These are phyloP conservation scores for Sebastes wilsoni DNA, from an alignment of 2,797 vertebrate species.

Conservation along the genomic window DNA sequence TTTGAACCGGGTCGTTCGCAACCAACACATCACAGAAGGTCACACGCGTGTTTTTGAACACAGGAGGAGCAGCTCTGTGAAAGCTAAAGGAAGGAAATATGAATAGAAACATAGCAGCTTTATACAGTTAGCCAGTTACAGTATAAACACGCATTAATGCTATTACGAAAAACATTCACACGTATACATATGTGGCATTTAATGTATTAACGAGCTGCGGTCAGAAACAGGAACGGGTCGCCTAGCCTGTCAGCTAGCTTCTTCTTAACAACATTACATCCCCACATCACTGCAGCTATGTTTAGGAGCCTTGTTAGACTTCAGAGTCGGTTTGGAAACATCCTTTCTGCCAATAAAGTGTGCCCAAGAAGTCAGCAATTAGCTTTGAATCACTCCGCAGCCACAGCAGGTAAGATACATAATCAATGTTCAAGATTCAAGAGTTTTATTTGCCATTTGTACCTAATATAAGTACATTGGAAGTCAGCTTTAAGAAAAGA, in stretches of 20 bases:
- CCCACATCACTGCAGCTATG: slow-evolving; percentile 52
- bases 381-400: slow-evolving; percentile 65
- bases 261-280: not conserved
- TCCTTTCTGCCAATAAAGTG: slow-evolving; percentile 28
- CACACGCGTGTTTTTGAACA: slow-evolving; percentile 61
- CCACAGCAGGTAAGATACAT: slow-evolving; percentile 70
- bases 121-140: not conserved
- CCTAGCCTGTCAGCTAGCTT: slow-evolving; percentile 18
- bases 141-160: not conserved
- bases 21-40: no score
- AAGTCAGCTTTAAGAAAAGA: no score
- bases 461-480: no score
- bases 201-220: not conserved
- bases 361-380: slow-evolving; percentile 32
- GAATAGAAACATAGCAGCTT: not conserved
- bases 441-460: no score
- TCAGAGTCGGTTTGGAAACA: slow-evolving; percentile 51
- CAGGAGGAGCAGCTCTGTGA: not conserved
- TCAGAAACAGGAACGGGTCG: not conserved
- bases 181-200: not conserved
- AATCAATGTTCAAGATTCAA: no score
- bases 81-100: not conserved
- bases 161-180: not conserved
- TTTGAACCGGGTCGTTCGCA: accelerated
- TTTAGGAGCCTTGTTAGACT: slow-evolving; percentile 66